Conservation (phyloP, 1,140 invertebrate genomes). For the Hesperophylax magnus region DNA sequence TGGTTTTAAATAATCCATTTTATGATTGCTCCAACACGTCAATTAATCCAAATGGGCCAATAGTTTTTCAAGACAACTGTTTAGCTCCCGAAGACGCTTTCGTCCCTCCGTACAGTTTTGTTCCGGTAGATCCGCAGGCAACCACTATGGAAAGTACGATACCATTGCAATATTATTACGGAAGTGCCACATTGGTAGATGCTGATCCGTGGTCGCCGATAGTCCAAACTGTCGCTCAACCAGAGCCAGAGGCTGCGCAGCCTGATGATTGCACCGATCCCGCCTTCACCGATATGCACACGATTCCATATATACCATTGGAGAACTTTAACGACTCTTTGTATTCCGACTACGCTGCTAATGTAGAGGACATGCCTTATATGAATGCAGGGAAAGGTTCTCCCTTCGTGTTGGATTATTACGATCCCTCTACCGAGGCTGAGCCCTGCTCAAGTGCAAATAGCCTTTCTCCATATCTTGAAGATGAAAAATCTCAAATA, state of each 20-base stretch:
- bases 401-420: slow-evolving; percentile 46
- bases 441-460: slow-evolving; percentile 30
- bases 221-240: slow-evolving; percentile 59
- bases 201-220: slow-evolving; percentile 66
- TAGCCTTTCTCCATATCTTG: slow-evolving; percentile 56
- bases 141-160: slow-evolving; percentile 25
- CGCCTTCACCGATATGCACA: slow-evolving; percentile 60
- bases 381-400: slow-evolving; percentile 9
- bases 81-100: slow-evolving; percentile 69
- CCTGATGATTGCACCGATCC: slow-evolving; percentile 62
- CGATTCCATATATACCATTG: slow-evolving; percentile 65
- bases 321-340: slow-evolving; percentile 59
- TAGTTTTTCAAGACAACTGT: slow-evolving; percentile 67
- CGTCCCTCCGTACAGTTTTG: slow-evolving; percentile 66
- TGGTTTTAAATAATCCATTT: slow-evolving; percentile 70
- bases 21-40: slow-evolving; percentile 67
- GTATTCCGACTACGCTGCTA: slow-evolving; percentile 53
- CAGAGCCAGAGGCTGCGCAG: neutral
- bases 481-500: slow-evolving; percentile 53
- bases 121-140: slow-evolving; percentile 59
- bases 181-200: slow-evolving; percentile 61
- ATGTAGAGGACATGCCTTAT: slow-evolving; percentile 39
- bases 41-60: slow-evolving; percentile 59
- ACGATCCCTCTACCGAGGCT: slow-evolving; percentile 46
- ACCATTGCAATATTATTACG: slow-evolving; percentile 63